A percentile compares a stretch with the other conserved stretches of the same genome.
Evolutionary conservation across 2,888 invertebrate genomes (phyloP).

Genomic region (Papilio gigon): DNA sequence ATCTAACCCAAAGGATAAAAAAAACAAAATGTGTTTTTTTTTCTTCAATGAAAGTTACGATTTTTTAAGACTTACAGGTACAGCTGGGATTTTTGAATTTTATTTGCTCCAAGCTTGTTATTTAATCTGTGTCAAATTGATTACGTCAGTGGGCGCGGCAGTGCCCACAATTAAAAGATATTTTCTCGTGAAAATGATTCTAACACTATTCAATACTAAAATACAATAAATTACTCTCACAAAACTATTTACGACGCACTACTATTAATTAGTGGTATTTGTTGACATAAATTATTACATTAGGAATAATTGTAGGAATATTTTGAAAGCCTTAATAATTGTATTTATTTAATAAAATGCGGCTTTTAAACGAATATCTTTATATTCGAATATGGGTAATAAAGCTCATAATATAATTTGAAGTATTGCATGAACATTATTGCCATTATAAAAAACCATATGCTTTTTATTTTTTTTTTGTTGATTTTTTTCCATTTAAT

Average conservation of each 20-base stretch:
- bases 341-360: conserved; percentile 5
- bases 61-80: no score
- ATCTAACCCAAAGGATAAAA: no score
- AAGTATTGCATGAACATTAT: conserved; percentile 8
- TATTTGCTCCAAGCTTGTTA: no score
- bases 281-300: conserved; percentile 15
- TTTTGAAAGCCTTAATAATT: conserved; percentile 5
- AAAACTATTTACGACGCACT: conserved; percentile 31
- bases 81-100: no score
- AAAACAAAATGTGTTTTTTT: no score
- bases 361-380: conserved; percentile 34
- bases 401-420: conserved; percentile 33
- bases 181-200: background rate
- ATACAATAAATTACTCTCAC: conserved; percentile 31
- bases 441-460: conserved; percentile 22
- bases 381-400: conserved; percentile 29
- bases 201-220: background rate
- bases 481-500: background rate
- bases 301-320: conserved; percentile 29
- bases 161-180: no score
- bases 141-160: no score
- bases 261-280: conserved; percentile 21
- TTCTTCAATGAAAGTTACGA: no score
- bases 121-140: no score
- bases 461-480: background rate